Conservation (phyloP, 64 coral and sea anemone genomes). For the Stylophora pistillata region DNA sequence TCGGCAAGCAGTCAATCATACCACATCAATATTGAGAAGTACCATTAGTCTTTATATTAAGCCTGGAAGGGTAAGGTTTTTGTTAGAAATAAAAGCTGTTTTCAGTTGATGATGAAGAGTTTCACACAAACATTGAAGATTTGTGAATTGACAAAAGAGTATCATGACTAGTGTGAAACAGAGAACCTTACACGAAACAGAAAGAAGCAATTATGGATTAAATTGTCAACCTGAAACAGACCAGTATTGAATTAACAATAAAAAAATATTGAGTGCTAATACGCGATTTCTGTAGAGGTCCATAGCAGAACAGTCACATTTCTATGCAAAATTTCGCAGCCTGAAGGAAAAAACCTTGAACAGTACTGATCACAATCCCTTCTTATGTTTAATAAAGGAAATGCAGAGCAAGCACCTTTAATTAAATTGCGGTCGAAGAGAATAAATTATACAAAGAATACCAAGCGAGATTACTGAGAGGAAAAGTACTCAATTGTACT, state of each 20-base stretch:
- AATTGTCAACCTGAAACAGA: background rate
- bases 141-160: no score
- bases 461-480: background rate
- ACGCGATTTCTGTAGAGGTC: background rate
- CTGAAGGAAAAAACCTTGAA: background rate
- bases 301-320: background rate
- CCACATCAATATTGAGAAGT: background rate
- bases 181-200: background rate
- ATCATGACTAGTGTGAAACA: background rate
- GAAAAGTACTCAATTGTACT: background rate
- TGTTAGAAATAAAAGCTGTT: background rate
- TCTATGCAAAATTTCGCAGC: background rate
- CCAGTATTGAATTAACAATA: constrained; percentile 5
- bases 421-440: background rate
- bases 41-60: background rate
- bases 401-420: background rate
- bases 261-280: background rate
- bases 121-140: no score
- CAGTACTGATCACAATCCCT: background rate
- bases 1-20: background rate
- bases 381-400: background rate
- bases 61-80: background rate
- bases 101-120: no score
- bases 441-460: background rate
- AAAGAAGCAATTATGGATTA: background rate